Base-by-base conservation (phyloP, 92 coral and sea anemone species). In the Parazoanthus darwini region DNA sequence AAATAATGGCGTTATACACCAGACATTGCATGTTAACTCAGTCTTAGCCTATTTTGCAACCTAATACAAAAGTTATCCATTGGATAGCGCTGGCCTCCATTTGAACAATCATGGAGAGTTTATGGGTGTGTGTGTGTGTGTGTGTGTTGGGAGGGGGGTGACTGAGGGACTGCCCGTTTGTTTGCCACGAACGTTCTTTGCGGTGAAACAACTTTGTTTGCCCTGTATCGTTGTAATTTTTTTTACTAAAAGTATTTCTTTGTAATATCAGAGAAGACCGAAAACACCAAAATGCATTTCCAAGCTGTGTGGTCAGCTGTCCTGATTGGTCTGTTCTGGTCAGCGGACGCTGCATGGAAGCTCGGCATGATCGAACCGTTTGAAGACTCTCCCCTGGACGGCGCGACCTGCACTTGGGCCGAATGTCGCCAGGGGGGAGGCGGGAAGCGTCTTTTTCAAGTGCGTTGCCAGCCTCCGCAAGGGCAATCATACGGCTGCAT, bases 361-460 rank as follows among this genome's bases (percentile, higher is more conserved):
- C 33, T 39, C 14, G 54, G 80, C 10, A 76, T 76, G 51, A 76
- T 15, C 5, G 54, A n/a, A 16, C 26, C 23, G 18, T 79, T 79
- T 79, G 14, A 25, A 11, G 13, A 14, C 38, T 33, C 63, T 8
- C 82, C 82, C 20, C 22, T 22, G 22, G 82, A 79, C 39, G 66
- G 66, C 39, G 82, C 82, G 38, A 3, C 59, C 2, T 79, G 82
- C 36, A 79, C 18, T 33, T 79, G 82, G 82, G 82, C 22, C 2
- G 82, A 79, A 15, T 79, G 82, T 48, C 63, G 82, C 65, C 82
- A 79, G 36, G 66, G 66, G 6, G 82, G 82, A 79, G 82, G 82
- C 2, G 82, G 82, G 26, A 79, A 79, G 37, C 82, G 82, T 23
- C 82, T 79, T 51, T 79, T 79, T 44, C 82, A 79, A 79, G 82